phyloP scores from a whole-genome alignment of 2,797 vertebrate genomes.

The Scolopax rusticola region DNA sequence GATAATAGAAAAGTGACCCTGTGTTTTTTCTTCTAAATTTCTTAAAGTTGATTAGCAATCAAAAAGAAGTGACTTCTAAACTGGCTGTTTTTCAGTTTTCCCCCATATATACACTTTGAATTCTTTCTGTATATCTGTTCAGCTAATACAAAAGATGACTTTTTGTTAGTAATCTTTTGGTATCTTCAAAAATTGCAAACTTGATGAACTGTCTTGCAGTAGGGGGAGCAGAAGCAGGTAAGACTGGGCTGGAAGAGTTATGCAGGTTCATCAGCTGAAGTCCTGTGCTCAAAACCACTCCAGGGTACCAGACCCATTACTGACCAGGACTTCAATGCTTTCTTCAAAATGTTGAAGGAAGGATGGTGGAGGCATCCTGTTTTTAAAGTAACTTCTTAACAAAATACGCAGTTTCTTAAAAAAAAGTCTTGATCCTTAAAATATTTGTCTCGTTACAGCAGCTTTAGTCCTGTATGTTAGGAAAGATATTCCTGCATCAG shows the following conservation, averaged over 20 bases:
- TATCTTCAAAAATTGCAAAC: background rate
- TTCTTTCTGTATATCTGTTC: background rate
- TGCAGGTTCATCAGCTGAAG: background rate
- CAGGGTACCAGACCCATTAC: too few relatives aligned
- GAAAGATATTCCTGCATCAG: background rate
- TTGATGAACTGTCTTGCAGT: background rate
- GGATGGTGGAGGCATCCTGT: background rate
- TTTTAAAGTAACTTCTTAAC: background rate
- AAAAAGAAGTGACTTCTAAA: background rate
- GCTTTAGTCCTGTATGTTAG: background rate
- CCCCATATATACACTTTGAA: too few relatives aligned
- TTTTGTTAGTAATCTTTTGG: background rate
- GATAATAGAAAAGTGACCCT: background rate
- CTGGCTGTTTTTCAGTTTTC: too few relatives aligned
- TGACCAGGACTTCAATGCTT: background rate
- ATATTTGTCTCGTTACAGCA: background rate
- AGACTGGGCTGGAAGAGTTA: background rate
- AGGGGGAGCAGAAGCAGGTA: background rate
- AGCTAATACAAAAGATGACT: background rate
- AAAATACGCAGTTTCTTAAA: background rate
- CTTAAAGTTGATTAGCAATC: background rate
- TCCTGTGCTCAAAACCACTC: background rate
- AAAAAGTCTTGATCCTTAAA: background rate
- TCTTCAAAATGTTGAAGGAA: background rate
- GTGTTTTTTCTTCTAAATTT: background rate